phyloP scores from a whole-genome alignment of 1,140 invertebrate genomes.

The Leguminivora glycinivorella region DNA sequence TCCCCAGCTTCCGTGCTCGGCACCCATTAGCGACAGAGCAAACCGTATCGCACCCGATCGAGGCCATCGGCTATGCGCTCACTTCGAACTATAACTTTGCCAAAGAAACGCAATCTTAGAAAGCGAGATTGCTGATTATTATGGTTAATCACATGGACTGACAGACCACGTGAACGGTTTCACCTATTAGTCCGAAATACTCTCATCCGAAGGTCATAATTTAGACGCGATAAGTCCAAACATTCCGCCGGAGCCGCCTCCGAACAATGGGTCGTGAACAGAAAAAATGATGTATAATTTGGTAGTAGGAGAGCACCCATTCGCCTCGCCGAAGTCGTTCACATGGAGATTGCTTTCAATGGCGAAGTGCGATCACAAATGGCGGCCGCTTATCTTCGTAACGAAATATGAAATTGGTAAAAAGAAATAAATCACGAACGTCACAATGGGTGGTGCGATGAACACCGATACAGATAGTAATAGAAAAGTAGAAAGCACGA shows the following conservation, averaged over 20 bases:
- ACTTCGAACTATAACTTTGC: constrained; percentile 21
- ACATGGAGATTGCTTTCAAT: constrained; percentile 54
- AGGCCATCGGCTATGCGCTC: constrained; percentile 11
- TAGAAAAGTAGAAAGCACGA: constrained; percentile 37
- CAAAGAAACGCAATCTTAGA: constrained; percentile 45
- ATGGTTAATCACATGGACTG: constrained; percentile 47
- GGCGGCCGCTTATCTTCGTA: constrained; percentile 34
- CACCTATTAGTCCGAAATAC: constrained; percentile 57
- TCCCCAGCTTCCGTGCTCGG: constrained; percentile 40
- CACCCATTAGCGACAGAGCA: constrained; percentile 41
- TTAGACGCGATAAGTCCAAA: constrained; percentile 59
- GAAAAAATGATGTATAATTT: constrained; percentile 64
- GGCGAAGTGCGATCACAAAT: constrained; percentile 32
- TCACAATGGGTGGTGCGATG: constrained; percentile 19
- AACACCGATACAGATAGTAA: constrained; percentile 39
- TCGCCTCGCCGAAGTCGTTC: constrained; percentile 43
- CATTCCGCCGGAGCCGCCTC: constrained; percentile 37
- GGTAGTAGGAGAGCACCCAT: constrained; percentile 32
- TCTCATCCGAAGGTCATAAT: constrained; percentile 55
- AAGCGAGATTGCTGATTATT: constrained; percentile 49
- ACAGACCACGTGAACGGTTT: constrained; percentile 54
- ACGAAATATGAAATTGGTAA: constrained; percentile 38
- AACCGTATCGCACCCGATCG: constrained; percentile 37
- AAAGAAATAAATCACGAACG: constrained; percentile 38
- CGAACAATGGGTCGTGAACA: constrained; percentile 62